Base-by-base conservation (phyloP, 2,113 vertebrate species). In the Nicator chloris region DNA sequence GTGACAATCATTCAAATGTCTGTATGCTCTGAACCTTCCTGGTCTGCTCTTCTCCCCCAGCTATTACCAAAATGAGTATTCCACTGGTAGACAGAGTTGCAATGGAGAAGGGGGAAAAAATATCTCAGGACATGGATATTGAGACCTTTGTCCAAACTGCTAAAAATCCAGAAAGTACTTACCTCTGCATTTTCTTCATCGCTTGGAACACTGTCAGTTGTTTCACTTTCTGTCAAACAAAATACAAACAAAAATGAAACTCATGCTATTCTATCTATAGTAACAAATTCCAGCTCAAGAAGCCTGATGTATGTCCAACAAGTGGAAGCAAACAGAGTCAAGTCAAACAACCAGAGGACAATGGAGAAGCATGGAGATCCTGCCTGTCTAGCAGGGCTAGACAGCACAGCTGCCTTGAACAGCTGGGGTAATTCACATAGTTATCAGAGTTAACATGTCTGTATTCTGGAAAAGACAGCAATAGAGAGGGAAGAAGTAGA, bases 141-240 rank as follows among this genome's bases (percentile, higher is more conserved):
- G 28, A 84, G 45, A 88, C 30, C 35, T 57, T 83, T 20, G 47
- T 72, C 60, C n/a, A 35, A 77, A 82, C 13, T 20, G 40, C 45
- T 69, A 65, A 60, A 76, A 56, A 69, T 64, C 26, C 56, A 92
- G 40, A 40, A 63, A 71, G 13, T 49, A 95, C 98, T 98, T 91
- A 99, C 99, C 98, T 98, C 98, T 66, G 98, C 94, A 54, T 96
- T 98, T 96, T 99, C 98, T 89, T 99, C 99, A 73, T 99, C 99
- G 0, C 99, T 99, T 92, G 98, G 98, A 83, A 98, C 97, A 2
- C 98, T 99, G 84, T 99, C 99, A 5, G 98, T 99, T 1, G 98
- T 99, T 97, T 99, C 99, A n/a, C 99, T 99, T 97, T 98, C 99
- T 99, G 98, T 88, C 84, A 81, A 92, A 85, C 76, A 95, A 98